A percentile compares a stretch with the other conserved stretches of the same genome.
phyloP scores from a whole-genome alignment of 1,140 invertebrate genomes.

The Drosophila nigromelanica region DNA sequence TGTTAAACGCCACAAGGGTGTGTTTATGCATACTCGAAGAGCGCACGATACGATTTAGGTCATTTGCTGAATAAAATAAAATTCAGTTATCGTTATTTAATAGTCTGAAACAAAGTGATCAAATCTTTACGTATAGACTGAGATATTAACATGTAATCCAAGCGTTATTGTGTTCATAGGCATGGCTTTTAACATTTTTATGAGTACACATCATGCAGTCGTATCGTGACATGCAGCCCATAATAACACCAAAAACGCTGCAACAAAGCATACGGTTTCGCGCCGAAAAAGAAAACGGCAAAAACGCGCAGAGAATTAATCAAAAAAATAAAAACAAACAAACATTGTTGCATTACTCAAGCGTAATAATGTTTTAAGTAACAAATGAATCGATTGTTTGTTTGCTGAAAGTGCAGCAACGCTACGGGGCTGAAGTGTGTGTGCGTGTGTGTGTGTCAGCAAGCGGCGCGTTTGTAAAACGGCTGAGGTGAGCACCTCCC shows the following conservation, averaged over 20 bases:
- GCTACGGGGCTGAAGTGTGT: conserved; percentile 30
- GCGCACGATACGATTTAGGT: conserved; percentile 6
- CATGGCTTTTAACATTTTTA: background rate
- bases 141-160: background rate
- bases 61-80: background rate
- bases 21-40: background rate
- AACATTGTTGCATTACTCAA: conserved; percentile 24
- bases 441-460: conserved; percentile 31
- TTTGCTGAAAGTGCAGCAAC: conserved; percentile 37
- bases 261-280: conserved; percentile 79
- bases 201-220: conserved; percentile 38
- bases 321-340: conserved; percentile 32
- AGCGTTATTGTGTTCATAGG: background rate
- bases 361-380: conserved; percentile 46
- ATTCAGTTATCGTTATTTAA: background rate
- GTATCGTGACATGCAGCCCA: conserved; percentile 45
- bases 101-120: background rate
- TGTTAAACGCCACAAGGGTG: conserved; percentile 22
- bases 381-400: conserved; percentile 21
- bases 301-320: conserved; percentile 42
- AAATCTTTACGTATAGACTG: background rate
- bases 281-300: conserved; percentile 72
- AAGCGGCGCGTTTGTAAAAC: conserved; percentile 59
- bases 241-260: conserved; percentile 66
- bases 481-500: conserved; percentile 19